Evolutionary conservation across 1,140 invertebrate species (phyloP).

Genomic region (Triops cancriformis): DNA sequence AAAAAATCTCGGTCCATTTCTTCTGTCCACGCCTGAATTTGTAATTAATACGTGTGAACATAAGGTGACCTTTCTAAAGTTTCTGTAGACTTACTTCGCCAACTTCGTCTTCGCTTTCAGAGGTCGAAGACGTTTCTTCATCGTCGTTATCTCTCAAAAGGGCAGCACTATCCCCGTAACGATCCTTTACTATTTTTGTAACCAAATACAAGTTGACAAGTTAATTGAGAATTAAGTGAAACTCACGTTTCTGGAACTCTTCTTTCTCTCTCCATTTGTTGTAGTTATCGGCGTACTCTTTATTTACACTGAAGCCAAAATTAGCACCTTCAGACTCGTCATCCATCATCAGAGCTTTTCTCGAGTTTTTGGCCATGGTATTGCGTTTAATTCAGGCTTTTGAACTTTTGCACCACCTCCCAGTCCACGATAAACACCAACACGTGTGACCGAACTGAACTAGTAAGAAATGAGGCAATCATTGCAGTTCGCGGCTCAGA

Average conservation of each 20-base stretch:
- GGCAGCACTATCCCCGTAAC: conserved; percentile 52
- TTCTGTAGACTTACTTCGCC: conserved; percentile 30
- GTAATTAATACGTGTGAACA: conserved; percentile 32
- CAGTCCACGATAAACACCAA: too few relatives aligned
- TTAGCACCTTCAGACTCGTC: conserved; percentile 42
- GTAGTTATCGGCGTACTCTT: conserved; percentile 72
- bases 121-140: conserved; percentile 37
- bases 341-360: background rate
- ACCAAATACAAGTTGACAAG: background rate
- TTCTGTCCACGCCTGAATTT: conserved; percentile 41
- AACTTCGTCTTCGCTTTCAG: conserved; percentile 54
- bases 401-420: too few relatives aligned
- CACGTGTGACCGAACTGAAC: too few relatives aligned
- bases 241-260: conserved; percentile 71
- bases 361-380: background rate
- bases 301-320: conserved; percentile 57
- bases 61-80: background rate
- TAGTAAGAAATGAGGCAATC: too few relatives aligned
- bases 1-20: conserved; percentile 77
- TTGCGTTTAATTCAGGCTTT: too few relatives aligned
- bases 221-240: background rate
- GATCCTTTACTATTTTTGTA: conserved; percentile 57
- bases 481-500: too few relatives aligned
- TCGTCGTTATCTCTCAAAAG: conserved; percentile 38
- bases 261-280: conserved; percentile 72